Evolutionary conservation across 2,888 invertebrate species (phyloP).

Genomic region (Yponomeuta malinellus): DNA sequence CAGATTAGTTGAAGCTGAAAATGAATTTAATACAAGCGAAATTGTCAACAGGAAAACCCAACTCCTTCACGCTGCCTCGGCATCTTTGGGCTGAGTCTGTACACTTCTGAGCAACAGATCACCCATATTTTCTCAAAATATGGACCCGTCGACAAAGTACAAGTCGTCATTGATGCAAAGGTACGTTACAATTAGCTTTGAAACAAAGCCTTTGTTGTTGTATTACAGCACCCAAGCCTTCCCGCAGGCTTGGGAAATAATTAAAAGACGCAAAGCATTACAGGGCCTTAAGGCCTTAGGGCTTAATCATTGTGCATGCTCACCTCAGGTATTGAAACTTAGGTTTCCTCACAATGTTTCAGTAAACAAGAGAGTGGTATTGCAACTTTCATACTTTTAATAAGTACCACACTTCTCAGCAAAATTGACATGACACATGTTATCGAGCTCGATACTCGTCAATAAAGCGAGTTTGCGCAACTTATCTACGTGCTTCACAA

Average conservation of each 20-base stretch:
- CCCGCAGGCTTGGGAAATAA: neutral
- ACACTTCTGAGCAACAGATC: constrained; percentile 94
- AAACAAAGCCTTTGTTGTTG: neutral
- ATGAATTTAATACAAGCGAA: constrained; percentile 1
- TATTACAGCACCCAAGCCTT: neutral
- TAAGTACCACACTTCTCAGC: too few species aligned
- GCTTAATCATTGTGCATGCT: too few species aligned
- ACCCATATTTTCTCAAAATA: constrained; percentile 94
- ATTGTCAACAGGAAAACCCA: constrained; percentile 82
- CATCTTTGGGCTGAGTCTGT: constrained; percentile 94
- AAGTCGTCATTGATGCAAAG: constrained; percentile 97
- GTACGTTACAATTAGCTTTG: constrained; percentile 55
- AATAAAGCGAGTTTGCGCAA: too few species aligned
- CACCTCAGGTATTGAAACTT: too few species aligned
- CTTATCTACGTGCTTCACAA: too few species aligned
- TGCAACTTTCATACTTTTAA: too few species aligned
- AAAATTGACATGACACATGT: too few species aligned
- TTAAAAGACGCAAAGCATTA: neutral
- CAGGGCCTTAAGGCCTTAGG: too few species aligned
- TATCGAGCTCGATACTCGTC: too few species aligned
- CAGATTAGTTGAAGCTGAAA: neutral
- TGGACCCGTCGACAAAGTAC: constrained; percentile 93
- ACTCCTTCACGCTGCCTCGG: constrained; percentile 93
- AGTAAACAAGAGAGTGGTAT: too few species aligned
- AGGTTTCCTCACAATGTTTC: too few species aligned